phyloP scores from a whole-genome alignment of 2,113 vertebrate species.

The Channa argus region DNA sequence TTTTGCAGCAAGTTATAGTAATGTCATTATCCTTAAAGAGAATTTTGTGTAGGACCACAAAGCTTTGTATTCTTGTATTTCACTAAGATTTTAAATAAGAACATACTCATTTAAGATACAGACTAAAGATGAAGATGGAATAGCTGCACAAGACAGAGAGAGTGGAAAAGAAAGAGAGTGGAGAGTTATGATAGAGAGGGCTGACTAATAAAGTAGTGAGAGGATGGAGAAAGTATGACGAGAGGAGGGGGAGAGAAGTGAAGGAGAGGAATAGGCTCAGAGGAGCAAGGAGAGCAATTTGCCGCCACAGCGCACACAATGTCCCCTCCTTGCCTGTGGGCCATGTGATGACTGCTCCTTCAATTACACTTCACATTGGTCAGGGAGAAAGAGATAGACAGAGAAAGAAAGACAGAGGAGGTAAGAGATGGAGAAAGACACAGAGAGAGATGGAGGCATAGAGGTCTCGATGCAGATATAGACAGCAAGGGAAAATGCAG shows the following conservation, averaged over 20 bases:
- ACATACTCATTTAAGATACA: conserved; percentile 8
- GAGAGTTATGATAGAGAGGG: conserved; percentile 49
- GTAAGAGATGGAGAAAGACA: conserved; percentile 35
- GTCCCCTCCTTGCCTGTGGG: conserved; percentile 81
- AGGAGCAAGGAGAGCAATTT: conserved; percentile 82
- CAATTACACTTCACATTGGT: conserved; percentile 81
- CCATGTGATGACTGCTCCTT: conserved; percentile 81
- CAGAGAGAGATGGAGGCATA: conserved; percentile 39
- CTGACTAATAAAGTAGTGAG: conserved; percentile 69
- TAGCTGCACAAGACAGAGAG: conserved; percentile 23
- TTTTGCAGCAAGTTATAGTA: background rate
- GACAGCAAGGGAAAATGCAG: background rate
- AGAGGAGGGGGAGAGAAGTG: conserved; percentile 64
- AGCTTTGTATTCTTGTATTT: background rate
- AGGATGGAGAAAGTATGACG: conserved; percentile 62
- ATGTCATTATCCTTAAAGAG: background rate
- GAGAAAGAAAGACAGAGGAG: conserved; percentile 41
- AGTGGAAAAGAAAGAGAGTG: background rate
- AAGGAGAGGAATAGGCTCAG: conserved; percentile 67
- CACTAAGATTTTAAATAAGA: background rate
- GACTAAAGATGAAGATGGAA: conserved; percentile 32
- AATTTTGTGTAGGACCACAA: background rate
- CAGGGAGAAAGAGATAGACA: conserved; percentile 62
- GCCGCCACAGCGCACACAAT: conserved; percentile 83
- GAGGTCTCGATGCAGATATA: conserved; percentile 30